Conservation (phyloP, 2,888 invertebrate species). For the Pharmacophagus antenor region DNA sequence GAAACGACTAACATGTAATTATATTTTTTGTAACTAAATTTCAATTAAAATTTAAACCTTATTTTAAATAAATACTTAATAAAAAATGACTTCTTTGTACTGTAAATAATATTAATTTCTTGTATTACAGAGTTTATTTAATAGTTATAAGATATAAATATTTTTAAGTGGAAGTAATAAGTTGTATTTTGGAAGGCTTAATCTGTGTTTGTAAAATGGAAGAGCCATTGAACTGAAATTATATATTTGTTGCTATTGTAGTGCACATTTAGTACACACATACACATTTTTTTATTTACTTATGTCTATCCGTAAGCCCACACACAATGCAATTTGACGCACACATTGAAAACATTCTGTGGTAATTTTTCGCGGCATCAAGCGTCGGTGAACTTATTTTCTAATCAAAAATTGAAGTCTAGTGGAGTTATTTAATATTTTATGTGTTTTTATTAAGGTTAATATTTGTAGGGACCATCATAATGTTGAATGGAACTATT, state of each 20-base stretch:
- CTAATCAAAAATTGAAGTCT: slow-evolving; percentile 45
- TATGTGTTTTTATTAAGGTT: slow-evolving; percentile 42
- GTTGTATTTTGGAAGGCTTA: not conserved
- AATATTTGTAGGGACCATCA: slow-evolving; percentile 36
- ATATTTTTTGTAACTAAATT: no score
- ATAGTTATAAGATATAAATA: no score
- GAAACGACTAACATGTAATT: no score
- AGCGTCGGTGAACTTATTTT: slow-evolving; percentile 63
- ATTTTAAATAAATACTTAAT: no score
- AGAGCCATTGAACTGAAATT: slow-evolving; percentile 20
- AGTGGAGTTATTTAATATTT: slow-evolving; percentile 37
- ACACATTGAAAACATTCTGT: slow-evolving; percentile 43
- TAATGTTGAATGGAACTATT: slow-evolving; percentile 35
- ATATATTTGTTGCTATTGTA: slow-evolving; percentile 24
- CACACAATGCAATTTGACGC: slow-evolving; percentile 35
- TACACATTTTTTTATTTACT: slow-evolving; percentile 16
- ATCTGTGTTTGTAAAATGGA: slow-evolving; percentile 14
- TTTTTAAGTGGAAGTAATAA: not conserved
- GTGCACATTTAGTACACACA: slow-evolving; percentile 31
- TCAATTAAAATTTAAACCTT: no score
- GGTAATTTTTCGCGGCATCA: slow-evolving; percentile 69
- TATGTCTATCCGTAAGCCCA: slow-evolving; percentile 1
- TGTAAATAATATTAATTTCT: no score
- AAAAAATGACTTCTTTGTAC: no score
- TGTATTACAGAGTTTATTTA: no score